A percentile compares a stretch with the other conserved stretches of the same genome.
These are phyloP conservation scores for Bursaphelenchus okinawaensis DNA, from an alignment of 2,888 invertebrate genomes.

Conservation along the genomic window DNA sequence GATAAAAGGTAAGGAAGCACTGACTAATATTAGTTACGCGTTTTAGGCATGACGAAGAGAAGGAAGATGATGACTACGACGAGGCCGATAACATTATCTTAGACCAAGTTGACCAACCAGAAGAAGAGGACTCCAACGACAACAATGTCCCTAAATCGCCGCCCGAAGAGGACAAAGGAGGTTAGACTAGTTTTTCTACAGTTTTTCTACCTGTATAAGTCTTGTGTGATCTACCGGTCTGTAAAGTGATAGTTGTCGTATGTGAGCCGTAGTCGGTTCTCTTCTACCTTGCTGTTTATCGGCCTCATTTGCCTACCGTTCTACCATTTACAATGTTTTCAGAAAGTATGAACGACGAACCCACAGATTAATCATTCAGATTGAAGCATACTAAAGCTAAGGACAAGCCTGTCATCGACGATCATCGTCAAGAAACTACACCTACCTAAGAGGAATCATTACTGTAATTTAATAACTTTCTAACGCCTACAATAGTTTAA, in stretches of 20 bases:
- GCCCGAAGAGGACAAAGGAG: background rate
- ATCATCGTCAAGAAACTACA: no score
- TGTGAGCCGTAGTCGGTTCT: no score
- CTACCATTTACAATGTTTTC: no score
- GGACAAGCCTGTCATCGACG: no score
- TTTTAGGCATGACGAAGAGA: background rate
- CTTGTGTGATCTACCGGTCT: background rate
- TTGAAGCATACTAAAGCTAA: no score
- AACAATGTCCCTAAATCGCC: background rate
- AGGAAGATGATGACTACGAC: background rate
- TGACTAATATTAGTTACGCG: background rate
- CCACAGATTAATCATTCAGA: no score
- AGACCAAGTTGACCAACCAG: background rate
- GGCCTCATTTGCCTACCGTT: background rate
- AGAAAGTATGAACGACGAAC: background rate
- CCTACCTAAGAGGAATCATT: no score
- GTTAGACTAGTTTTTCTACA: background rate
- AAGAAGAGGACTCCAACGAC: background rate
- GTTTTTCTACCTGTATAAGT: background rate
- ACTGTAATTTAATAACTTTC: background rate
- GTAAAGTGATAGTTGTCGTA: background rate
- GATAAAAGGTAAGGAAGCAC: background rate
- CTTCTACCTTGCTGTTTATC: background rate
- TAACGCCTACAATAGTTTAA: no score
- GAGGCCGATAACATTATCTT: background rate